These are phyloP conservation scores for Condylura cristata DNA, from an alignment of 2,113 vertebrate genomes.

Conservation along the genomic window DNA sequence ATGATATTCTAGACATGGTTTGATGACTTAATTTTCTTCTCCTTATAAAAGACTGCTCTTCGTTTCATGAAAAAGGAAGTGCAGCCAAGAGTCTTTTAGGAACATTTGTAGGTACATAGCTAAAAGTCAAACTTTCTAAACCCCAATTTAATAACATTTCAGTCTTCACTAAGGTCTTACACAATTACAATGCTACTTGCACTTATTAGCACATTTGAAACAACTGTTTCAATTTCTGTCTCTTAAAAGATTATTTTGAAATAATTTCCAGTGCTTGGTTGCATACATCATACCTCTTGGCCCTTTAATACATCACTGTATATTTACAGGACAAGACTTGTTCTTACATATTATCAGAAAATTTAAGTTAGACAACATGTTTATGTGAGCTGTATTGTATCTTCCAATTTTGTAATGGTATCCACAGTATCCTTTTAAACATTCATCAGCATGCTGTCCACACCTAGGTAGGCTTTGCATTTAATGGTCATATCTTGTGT, in stretches of 20 bases:
- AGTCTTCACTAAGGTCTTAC: background rate
- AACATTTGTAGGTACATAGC: background rate
- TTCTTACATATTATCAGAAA: background rate
- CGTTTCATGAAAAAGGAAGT: background rate
- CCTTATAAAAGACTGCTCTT: background rate
- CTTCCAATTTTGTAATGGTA: background rate
- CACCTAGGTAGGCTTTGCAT: background rate
- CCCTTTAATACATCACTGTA: background rate
- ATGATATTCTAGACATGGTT: background rate
- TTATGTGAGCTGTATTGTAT: background rate
- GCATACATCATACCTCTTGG: background rate
- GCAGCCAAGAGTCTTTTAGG: background rate
- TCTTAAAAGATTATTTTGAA: constrained; percentile 24
- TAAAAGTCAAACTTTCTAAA: no score
- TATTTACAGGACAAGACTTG: background rate
- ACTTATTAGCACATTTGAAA: background rate
- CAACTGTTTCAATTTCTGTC: background rate
- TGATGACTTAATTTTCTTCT: background rate
- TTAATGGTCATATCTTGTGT: background rate
- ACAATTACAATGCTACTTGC: background rate
- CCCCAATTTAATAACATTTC: background rate
- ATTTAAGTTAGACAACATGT: background rate
- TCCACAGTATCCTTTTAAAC: background rate
- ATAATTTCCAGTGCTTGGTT: constrained; percentile 1
- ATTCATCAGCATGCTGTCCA: background rate